Conservation (phyloP, 2,797 vertebrate genomes). For the Orientallactaga sibirica region DNA sequence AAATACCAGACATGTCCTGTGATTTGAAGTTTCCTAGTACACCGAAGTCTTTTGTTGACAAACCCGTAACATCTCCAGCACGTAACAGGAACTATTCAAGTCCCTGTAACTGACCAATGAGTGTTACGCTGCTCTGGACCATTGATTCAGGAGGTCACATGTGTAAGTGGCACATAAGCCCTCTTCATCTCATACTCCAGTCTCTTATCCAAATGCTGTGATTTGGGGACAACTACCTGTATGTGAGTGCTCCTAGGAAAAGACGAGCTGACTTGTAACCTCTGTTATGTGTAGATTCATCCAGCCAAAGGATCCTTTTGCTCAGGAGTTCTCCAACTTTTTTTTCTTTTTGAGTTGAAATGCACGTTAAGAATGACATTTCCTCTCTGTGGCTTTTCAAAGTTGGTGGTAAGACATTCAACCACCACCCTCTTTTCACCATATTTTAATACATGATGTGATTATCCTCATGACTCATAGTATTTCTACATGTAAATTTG, state of each 20-base stretch:
- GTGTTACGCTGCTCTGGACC: constrained; percentile 80
- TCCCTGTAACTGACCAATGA: constrained; percentile 86
- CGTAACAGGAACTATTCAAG: constrained; percentile 83
- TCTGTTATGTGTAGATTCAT: constrained; percentile 80
- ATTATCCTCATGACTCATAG: constrained; percentile 49
- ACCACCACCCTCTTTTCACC: constrained; percentile 65
- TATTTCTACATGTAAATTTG: constrained; percentile 80
- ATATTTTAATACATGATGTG: constrained; percentile 78
- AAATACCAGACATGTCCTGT: constrained; percentile 79
- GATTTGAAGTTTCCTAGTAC: constrained; percentile 79
- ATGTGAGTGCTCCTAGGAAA: constrained; percentile 82
- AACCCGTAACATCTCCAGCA: constrained; percentile 84
- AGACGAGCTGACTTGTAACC: constrained; percentile 81
- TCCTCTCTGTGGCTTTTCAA: constrained; percentile 71
- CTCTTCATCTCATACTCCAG: constrained; percentile 83
- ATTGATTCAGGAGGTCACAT: constrained; percentile 83
- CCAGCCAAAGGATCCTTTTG: constrained; percentile 83
- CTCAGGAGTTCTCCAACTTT: constrained; percentile 70
- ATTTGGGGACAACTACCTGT: constrained; percentile 81
- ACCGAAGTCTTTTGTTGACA: constrained; percentile 81
- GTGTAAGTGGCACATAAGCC: constrained; percentile 78
- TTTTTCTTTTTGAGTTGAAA: constrained; percentile 76
- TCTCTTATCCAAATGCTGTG: constrained; percentile 79
- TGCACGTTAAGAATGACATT: constrained; percentile 79
- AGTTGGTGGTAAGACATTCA: constrained; percentile 79